Conservation (phyloP, 2,113 vertebrate genomes). For the Apodemus speciosus region DNA sequence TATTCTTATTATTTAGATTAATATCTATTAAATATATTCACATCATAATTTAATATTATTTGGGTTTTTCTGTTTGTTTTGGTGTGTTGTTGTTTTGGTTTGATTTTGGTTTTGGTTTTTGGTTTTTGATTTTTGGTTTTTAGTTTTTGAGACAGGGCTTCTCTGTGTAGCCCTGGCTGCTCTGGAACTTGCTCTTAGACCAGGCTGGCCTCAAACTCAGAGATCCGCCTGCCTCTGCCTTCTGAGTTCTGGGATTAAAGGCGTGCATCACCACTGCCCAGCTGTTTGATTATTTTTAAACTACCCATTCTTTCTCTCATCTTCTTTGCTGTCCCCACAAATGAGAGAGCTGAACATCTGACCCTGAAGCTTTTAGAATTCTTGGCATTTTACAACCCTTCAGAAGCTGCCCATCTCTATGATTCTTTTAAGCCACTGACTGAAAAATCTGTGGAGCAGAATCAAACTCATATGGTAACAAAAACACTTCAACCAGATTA, state of each 20-base stretch:
- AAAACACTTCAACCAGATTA: slow-evolving; percentile 54
- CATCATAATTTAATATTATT: slow-evolving; percentile 52
- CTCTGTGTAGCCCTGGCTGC: neutral
- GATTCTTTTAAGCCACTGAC: slow-evolving; percentile 37
- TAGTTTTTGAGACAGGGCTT: neutral
- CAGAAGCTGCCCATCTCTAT: slow-evolving; percentile 53
- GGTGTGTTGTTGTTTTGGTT: neutral
- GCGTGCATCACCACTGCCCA: neutral
- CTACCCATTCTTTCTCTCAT: slow-evolving; percentile 38
- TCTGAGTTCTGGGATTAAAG: neutral
- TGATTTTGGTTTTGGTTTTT: neutral
- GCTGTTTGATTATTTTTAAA: slow-evolving; percentile 20
- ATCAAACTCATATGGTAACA: slow-evolving; percentile 52
- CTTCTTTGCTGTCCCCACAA: slow-evolving; percentile 38
- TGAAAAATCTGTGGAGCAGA: slow-evolving; percentile 1
- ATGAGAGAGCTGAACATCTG: slow-evolving; percentile 26
- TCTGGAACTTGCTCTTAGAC: neutral
- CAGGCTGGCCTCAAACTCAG: neutral
- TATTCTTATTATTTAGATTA: slow-evolving; percentile 50
- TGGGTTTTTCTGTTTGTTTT: neutral
- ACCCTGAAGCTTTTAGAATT: slow-evolving; percentile 28
- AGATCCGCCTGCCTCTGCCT: neutral
- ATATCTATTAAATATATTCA: slow-evolving; percentile 43
- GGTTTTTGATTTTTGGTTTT: neutral
- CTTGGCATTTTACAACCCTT: slow-evolving; percentile 28